Evolutionary conservation across 2,113 vertebrate species (phyloP).

Genomic region (Benitochromis conjunctus): DNA sequence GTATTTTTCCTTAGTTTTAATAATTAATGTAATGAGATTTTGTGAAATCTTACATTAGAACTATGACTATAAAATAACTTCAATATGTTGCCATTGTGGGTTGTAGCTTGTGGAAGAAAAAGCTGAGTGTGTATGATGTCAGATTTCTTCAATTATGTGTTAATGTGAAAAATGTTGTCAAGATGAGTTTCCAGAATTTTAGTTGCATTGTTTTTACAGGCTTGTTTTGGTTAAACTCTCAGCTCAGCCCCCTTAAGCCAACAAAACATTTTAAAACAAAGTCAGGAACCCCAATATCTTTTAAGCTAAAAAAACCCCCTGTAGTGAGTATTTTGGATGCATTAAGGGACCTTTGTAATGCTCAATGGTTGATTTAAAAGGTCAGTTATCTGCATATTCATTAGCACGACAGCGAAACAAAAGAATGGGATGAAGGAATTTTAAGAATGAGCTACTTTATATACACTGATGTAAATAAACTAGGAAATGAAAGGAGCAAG

Average conservation of each 20-base stretch:
- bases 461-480: not conserved
- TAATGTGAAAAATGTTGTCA: not conserved
- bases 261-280: slow-evolving; percentile 28
- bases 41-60: not conserved
- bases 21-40: not conserved
- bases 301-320: slow-evolving; percentile 17
- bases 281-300: not conserved
- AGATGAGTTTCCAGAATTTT: not conserved
- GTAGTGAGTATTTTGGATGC: slow-evolving; percentile 36
- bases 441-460: not conserved
- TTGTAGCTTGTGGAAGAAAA: not conserved
- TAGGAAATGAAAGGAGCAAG: not conserved
- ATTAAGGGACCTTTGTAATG: slow-evolving; percentile 53
- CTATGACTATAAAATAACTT: not conserved
- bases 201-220: not conserved
- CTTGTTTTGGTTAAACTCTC: not conserved
- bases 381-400: slow-evolving; percentile 41
- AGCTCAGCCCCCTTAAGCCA: slow-evolving; percentile 10
- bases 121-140: not conserved
- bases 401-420: slow-evolving; percentile 32
- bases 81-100: not conserved
- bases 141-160: not conserved
- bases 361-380: slow-evolving; percentile 23
- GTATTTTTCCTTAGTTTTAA: not conserved
- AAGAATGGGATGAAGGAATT: slow-evolving; percentile 5